Conservation (phyloP, 2,113 vertebrate genomes). For the Calypte anna region DNA sequence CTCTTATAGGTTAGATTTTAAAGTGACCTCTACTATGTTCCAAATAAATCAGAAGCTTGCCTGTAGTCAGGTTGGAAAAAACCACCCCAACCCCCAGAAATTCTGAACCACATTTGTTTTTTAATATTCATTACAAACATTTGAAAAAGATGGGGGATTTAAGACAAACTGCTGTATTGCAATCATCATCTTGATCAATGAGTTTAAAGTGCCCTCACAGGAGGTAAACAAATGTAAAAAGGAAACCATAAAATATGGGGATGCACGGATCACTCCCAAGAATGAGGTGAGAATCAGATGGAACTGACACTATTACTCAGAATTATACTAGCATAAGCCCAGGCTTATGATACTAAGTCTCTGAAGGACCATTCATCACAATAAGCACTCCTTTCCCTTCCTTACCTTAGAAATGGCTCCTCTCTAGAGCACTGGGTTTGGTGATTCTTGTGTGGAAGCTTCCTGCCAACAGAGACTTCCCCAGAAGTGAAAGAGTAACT, state of each 20-base stretch:
- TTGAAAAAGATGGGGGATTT: background rate
- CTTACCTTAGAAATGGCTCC: background rate
- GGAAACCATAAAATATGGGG: background rate
- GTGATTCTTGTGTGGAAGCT: background rate
- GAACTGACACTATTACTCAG: background rate
- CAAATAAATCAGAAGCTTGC: background rate
- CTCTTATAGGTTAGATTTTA: background rate
- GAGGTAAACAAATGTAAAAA: background rate
- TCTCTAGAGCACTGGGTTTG: background rate
- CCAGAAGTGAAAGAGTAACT: background rate
- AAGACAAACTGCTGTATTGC: background rate
- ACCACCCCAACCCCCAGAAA: background rate
- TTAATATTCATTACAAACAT: background rate
- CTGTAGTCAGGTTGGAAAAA: background rate
- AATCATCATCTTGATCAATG: background rate
- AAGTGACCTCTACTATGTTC: background rate
- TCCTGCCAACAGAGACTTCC: background rate
- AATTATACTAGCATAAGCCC: background rate
- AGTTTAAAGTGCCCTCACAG: background rate
- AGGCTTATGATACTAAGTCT: background rate
- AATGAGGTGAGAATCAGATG: background rate
- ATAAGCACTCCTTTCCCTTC: background rate
- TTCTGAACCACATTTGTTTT: background rate
- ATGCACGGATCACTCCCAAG: background rate
- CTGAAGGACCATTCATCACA: background rate